Evolutionary conservation across 2,888 invertebrate species (phyloP).

Genomic region (Leucophenga montana): DNA sequence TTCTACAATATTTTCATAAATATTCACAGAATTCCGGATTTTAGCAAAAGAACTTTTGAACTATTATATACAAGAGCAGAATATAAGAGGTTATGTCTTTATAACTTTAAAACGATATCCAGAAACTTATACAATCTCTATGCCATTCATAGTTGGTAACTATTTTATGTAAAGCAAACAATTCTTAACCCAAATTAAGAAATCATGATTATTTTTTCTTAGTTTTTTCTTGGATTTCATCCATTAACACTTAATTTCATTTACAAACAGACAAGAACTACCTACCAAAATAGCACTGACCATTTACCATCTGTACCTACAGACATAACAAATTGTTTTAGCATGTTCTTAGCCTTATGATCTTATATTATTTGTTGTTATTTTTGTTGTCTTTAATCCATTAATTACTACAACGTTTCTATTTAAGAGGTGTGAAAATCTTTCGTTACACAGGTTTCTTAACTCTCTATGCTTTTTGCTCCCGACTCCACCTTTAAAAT

Average conservation of each 20-base stretch:
- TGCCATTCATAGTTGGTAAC: too few relatives aligned
- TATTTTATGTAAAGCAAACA: constrained; percentile 7
- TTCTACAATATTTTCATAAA: too few relatives aligned
- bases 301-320: too few relatives aligned
- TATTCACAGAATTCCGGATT: too few relatives aligned
- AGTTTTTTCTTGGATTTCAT: constrained; percentile 12
- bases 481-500: background rate
- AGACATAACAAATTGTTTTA: background rate
- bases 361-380: background rate
- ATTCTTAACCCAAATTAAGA: constrained; percentile 35
- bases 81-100: too few relatives aligned
- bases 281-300: too few relatives aligned
- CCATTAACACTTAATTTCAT: too few relatives aligned
- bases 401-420: background rate
- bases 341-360: background rate
- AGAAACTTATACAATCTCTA: too few relatives aligned
- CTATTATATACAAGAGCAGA: too few relatives aligned
- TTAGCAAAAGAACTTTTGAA: too few relatives aligned
- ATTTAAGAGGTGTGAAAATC: constrained; percentile 13
- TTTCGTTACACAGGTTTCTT: background rate
- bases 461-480: background rate
- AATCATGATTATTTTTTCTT: constrained; percentile 19
- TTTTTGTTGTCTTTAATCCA: background rate
- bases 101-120: too few relatives aligned
- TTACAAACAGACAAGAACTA: too few relatives aligned